phyloP scores from a whole-genome alignment of 53 echinoderm and acorn worm genomes.

The Paracentrotus lividus region DNA sequence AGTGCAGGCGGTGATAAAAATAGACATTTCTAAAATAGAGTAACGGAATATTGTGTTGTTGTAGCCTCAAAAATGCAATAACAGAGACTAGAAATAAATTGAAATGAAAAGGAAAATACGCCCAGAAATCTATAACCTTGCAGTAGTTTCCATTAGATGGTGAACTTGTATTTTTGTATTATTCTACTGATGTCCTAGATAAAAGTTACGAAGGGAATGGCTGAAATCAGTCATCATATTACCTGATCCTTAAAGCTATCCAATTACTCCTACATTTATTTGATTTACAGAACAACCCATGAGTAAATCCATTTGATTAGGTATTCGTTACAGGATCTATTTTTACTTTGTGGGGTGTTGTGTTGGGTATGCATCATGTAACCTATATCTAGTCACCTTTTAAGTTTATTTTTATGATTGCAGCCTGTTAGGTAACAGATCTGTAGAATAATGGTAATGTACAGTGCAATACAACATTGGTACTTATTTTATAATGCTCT shows the following conservation, averaged over 20 bases:
- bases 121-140: not conserved
- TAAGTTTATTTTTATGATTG: too few species aligned
- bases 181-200: too few species aligned
- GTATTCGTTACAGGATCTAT: too few species aligned
- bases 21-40: not conserved
- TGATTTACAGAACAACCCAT: not conserved
- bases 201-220: not conserved
- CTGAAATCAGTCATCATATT: not conserved
- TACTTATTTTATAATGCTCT: too few species aligned
- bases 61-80: not conserved
- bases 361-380: too few species aligned
- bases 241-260: not conserved
- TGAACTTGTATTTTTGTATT: not conserved
- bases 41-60: not conserved
- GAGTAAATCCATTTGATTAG: too few species aligned
- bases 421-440: too few species aligned
- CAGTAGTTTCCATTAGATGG: not conserved
- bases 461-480: too few species aligned
- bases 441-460: too few species aligned
- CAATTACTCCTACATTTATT: not conserved
- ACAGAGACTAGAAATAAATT: not conserved
- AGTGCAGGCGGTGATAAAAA: not conserved
- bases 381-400: too few species aligned
- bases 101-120: not conserved
- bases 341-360: too few species aligned